phyloP scores from a whole-genome alignment of 2,797 vertebrate species.

The Megalops cyprinoides region DNA sequence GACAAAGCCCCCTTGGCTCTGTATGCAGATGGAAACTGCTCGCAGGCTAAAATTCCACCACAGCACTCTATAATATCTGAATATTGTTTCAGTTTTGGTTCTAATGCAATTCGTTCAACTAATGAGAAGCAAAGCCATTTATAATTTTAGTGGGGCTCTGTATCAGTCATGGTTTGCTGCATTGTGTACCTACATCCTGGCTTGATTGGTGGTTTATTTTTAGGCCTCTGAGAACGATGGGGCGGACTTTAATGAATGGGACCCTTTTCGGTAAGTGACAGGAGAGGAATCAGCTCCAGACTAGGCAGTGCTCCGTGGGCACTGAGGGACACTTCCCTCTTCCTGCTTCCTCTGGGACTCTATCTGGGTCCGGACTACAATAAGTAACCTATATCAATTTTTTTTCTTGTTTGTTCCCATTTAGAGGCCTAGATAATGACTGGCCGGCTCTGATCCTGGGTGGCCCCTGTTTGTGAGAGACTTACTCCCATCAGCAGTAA shows the following conservation, averaged over 20 bases:
- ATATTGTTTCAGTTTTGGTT: not conserved
- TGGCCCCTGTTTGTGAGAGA: not conserved
- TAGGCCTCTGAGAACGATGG: conserved; percentile 44
- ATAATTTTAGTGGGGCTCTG: conserved; percentile 49
- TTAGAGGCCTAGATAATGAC: not conserved
- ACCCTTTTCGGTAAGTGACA: conserved; percentile 52
- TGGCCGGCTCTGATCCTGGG: not conserved
- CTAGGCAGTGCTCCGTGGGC: conserved; percentile 24
- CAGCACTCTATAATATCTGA: not conserved
- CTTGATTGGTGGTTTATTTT: conserved; percentile 64
- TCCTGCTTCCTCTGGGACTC: conserved; percentile 26
- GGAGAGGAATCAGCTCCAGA: conserved; percentile 51
- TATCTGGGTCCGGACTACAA: conserved; percentile 21
- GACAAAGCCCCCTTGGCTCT: not conserved
- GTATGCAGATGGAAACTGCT: not conserved
- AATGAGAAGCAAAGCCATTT: conserved; percentile 63
- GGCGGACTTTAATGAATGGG: conserved; percentile 59
- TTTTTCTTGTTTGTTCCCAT: not conserved
- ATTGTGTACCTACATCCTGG: conserved; percentile 45
- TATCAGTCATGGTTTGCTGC: conserved; percentile 43
- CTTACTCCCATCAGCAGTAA: not conserved
- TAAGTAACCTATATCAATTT: not conserved
- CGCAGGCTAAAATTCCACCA: not conserved
- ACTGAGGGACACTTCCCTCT: conserved; percentile 2
- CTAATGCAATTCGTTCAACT: conserved; percentile 57